A percentile compares a stretch with the other conserved stretches of the same genome.
Conservation (phyloP, 1,140 invertebrate species). For the Probaryconus sp. region DNA sequence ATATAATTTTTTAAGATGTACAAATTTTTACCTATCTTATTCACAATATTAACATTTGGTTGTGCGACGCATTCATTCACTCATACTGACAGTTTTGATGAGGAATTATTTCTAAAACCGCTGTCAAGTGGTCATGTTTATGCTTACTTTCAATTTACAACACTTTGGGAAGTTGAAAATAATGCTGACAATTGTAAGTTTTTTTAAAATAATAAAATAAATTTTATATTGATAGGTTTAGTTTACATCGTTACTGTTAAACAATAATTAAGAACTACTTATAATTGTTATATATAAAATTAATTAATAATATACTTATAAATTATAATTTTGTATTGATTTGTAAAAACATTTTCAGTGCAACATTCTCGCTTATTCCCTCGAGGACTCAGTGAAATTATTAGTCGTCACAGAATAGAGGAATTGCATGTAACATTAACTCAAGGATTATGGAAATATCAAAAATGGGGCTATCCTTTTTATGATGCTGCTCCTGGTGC, state of each 20-base stretch:
- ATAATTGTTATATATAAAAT: not conserved
- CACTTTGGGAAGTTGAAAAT: constrained; percentile 82
- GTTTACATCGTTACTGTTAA: no score
- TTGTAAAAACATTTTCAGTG: constrained; percentile 78
- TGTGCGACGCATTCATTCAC: constrained; percentile 34
- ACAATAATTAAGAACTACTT: not conserved
- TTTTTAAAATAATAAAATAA: not conserved
- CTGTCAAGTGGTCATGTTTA: constrained; percentile 87
- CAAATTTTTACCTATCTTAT: constrained; percentile 24
- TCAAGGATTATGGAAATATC: constrained; percentile 94
- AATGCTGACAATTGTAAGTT: constrained; percentile 80
- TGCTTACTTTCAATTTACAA: constrained; percentile 92
- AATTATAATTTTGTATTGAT: constrained; percentile 47
- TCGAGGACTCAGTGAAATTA: constrained; percentile 92
- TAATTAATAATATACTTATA: constrained; percentile 40
- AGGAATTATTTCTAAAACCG: constrained; percentile 90
- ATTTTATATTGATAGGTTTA: no score
- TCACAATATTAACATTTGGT: constrained; percentile 36
- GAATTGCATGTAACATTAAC: constrained; percentile 95
- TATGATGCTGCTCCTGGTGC: constrained; percentile 93
- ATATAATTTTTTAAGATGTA: constrained; percentile 43
- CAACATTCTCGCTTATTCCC: constrained; percentile 93
- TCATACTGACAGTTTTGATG: constrained; percentile 83
- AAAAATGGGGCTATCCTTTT: constrained; percentile 95
- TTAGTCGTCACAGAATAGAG: constrained; percentile 89